These are phyloP conservation scores for Linurgus olivaceus DNA, from an alignment of 2,797 vertebrate genomes.

Conservation along the genomic window DNA sequence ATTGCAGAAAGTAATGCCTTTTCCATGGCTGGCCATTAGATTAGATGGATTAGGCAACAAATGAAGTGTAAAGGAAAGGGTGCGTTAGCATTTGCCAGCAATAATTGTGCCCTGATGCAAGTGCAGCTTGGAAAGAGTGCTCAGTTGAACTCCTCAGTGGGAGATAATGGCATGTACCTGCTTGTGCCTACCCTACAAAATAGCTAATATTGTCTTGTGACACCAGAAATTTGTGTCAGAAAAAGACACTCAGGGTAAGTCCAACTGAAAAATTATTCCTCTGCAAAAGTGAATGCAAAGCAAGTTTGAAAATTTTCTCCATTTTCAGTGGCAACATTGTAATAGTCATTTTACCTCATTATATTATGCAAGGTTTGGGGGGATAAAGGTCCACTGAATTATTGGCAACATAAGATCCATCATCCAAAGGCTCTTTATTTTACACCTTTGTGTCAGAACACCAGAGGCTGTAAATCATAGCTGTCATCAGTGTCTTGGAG, in stretches of 20 bases:
- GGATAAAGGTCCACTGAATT: neutral
- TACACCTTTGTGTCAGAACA: neutral
- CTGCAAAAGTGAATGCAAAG: neutral
- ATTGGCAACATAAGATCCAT: neutral
- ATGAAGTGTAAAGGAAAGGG: neutral
- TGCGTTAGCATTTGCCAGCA: neutral
- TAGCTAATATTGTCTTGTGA: neutral
- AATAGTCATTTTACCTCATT: neutral
- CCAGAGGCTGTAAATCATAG: neutral
- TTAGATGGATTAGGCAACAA: neutral
- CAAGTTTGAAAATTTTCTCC: neutral
- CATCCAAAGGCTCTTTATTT: neutral
- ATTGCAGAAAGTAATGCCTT: neutral
- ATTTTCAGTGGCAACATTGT: neutral
- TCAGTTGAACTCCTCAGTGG: neutral
- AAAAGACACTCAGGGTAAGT: neutral
- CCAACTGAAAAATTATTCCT: neutral
- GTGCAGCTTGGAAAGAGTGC: neutral
- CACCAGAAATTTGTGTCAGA: neutral
- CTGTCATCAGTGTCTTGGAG: neutral
- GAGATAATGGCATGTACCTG: neutral
- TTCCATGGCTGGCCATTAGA: neutral
- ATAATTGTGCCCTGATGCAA: neutral
- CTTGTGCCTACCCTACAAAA: neutral
- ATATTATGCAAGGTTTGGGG: neutral